phyloP scores from a whole-genome alignment of 2,797 vertebrate genomes.

The Pseudomugil tenellus region DNA sequence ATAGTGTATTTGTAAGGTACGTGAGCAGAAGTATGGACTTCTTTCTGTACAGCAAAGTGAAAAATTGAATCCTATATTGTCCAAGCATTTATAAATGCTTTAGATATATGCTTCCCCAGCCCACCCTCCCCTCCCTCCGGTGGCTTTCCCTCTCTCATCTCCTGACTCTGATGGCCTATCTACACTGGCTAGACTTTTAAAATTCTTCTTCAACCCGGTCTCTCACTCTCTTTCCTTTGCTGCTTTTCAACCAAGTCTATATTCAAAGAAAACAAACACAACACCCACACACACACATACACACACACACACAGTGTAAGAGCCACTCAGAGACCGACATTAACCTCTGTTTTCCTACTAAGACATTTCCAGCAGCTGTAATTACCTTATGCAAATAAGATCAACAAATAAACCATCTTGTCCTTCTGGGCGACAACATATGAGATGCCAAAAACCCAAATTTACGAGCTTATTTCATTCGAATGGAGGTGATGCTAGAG shows the following conservation, averaged over 20 bases:
- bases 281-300: slow-evolving; percentile 6
- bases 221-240: slow-evolving; percentile 17
- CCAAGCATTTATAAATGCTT: slow-evolving; percentile 25
- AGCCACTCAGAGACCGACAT: slow-evolving; percentile 23
- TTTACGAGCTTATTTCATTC: slow-evolving; percentile 68
- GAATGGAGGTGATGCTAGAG: slow-evolving; percentile 55
- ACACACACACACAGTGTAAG: no score
- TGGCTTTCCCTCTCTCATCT: slow-evolving; percentile 9
- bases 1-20: background rate
- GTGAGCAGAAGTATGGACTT: background rate
- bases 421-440: slow-evolving; percentile 56
- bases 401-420: slow-evolving; percentile 67
- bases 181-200: slow-evolving; percentile 34
- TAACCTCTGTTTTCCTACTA: slow-evolving; percentile 35
- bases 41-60: slow-evolving; percentile 13
- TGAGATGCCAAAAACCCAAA: slow-evolving; percentile 58
- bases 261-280: slow-evolving; percentile 27
- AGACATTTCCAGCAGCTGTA: slow-evolving; percentile 64
- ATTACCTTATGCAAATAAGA: slow-evolving; percentile 79
- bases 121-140: background rate
- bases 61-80: slow-evolving; percentile 30
- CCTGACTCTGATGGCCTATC: slow-evolving; percentile 16
- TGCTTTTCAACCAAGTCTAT: slow-evolving; percentile 54
- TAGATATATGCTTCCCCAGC: background rate
- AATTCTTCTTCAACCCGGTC: slow-evolving; percentile 18